Evolutionary conservation across 2,888 invertebrate species (phyloP), one percentile per base, ranked within the genome.

Genomic region (Branchipolynoe longqiensis): DNA sequence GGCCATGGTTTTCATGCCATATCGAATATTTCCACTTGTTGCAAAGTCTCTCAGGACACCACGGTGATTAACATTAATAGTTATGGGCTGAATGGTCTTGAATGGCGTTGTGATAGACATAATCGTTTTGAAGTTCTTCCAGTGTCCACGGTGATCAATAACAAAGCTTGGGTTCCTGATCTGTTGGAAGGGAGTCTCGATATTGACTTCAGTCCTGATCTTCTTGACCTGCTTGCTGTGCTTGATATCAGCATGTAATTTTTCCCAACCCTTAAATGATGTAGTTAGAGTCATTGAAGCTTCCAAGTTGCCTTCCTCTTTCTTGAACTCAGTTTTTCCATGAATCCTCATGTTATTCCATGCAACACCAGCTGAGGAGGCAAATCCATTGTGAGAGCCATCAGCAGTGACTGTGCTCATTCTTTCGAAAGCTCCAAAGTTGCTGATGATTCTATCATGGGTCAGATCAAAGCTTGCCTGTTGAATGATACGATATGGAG

Each of bases 41-140:
- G 78, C 62, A 85, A 88, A 85, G 83, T 85, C 81, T 31, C 84
- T 58, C 8, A 89, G 74, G 18, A 14, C 22, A 18, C 87, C 87
- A 64, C 41, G 59, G 81, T 87, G 87, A 25, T 36, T 82, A 40
- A 73, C 14, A 22, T 22, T 69, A 8, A 40, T 33, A 22, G 54
- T 59, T 38, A 54, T 59, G 0, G 58, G 41, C 25, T 36, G 38
- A 56, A 73, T 64, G 38, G 28, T 14, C 58, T 64, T 54, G 38
- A 64, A 83, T 64, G 82, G 69, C 14, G 85, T 69, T 28, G 36
- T 62, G 4, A 83, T 41, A 31, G 64, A 78, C 28, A 82, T 38
- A 22, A 48, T 64, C 6, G 81, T 54, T 6, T 31, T 64, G 85
- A 85, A 85, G 48, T 69, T 69, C 31, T 84, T 84, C 62, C 64